A percentile compares a stretch with the other conserved stretches of the same genome.
Conservation (phyloP, 2,797 vertebrate genomes). For the Bufotes viridis region DNA sequence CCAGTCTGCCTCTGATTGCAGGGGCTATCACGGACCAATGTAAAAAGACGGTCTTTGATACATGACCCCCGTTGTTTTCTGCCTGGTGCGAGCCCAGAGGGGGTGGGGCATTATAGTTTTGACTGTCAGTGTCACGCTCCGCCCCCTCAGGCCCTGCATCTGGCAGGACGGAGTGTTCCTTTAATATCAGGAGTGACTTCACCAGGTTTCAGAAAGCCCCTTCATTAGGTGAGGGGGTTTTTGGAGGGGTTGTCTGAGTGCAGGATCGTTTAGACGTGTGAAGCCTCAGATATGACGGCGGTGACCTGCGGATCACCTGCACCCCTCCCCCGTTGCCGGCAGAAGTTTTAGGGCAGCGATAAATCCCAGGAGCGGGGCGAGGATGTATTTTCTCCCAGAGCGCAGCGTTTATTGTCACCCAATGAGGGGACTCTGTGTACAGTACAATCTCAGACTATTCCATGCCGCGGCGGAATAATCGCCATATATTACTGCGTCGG, state of each 20-base stretch:
- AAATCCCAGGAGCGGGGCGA: constrained; percentile 72
- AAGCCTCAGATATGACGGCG: not conserved
- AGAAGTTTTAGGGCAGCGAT: constrained; percentile 73
- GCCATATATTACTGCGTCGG: constrained; percentile 28
- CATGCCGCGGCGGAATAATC: constrained; percentile 29
- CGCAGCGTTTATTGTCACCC: constrained; percentile 64
- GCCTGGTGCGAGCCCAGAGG: no score
- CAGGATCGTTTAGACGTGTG: not conserved
- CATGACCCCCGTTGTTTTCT: no score
- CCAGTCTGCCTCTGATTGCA: no score
- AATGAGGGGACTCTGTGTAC: constrained; percentile 48
- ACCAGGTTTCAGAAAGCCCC: not conserved
- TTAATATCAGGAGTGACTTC: no score
- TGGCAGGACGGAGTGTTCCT: no score
- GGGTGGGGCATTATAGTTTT: no score
- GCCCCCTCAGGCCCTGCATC: no score
- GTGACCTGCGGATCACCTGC: not conserved
- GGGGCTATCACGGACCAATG: no score
- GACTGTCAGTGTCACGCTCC: no score
- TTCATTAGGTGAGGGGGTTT: not conserved
- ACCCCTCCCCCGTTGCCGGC: not conserved
- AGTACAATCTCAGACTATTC: constrained; percentile 15
- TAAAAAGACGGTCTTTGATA: no score
- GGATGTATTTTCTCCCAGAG: constrained; percentile 67
- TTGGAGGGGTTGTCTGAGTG: not conserved